Conservation (phyloP, 2,888 invertebrate genomes). For the Physocephala rufipes region DNA sequence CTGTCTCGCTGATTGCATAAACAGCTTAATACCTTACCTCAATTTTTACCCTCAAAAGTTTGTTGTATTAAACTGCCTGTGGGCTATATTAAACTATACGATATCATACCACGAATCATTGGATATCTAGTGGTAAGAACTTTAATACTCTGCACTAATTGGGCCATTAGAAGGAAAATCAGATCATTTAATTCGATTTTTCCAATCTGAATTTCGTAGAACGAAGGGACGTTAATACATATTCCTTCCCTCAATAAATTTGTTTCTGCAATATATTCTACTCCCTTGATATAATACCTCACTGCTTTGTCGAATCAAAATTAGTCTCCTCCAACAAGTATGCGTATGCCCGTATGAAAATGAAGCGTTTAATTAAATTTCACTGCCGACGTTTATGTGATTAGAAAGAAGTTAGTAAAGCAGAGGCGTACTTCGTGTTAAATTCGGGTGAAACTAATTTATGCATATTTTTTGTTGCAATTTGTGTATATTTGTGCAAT, state of each 20-base stretch:
- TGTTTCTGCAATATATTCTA: not conserved
- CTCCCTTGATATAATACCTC: conserved; percentile 24
- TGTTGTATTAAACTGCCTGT: conserved; percentile 78
- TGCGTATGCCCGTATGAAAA: no score
- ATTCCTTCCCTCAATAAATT: not conserved
- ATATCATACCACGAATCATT: conserved; percentile 71
- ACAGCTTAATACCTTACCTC: conserved; percentile 69
- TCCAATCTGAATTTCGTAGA: not conserved
- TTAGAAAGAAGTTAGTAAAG: no score
- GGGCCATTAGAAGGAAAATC: conserved; percentile 47
- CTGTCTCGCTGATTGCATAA: conserved; percentile 76
- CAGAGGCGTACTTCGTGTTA: no score
- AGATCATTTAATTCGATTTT: not conserved
- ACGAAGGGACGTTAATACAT: not conserved
- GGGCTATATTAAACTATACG: conserved; percentile 79
- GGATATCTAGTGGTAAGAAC: conserved; percentile 60
- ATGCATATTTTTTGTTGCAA: no score
- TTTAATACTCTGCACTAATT: conserved; percentile 53
- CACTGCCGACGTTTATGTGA: no score
- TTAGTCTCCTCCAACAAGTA: not conserved
- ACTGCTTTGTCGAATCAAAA: not conserved
- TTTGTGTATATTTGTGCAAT: no score
- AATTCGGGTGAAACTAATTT: no score
- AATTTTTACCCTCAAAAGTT: conserved; percentile 72
- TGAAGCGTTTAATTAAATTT: not conserved